Conservation (phyloP, 1,140 invertebrate species). For the Lordiphosa mommai region DNA sequence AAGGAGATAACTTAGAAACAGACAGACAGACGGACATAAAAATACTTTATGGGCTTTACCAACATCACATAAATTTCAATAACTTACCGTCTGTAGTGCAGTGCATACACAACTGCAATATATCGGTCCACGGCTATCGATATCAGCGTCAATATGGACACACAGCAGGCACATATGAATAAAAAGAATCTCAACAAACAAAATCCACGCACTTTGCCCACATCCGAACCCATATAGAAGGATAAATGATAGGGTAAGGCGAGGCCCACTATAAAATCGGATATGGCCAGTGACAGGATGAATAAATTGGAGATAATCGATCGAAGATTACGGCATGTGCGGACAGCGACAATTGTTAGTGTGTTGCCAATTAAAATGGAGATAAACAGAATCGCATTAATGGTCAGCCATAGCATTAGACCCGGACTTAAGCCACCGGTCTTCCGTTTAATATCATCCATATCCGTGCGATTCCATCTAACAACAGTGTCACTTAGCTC, state of each 20-base stretch:
- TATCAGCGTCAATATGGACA: constrained; percentile 90
- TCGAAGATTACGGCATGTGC: constrained; percentile 83
- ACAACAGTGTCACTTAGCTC: background rate
- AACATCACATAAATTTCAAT: background rate
- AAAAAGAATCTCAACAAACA: constrained; percentile 87
- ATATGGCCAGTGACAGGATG: constrained; percentile 86
- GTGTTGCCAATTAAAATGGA: constrained; percentile 86
- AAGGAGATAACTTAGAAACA: too few relatives aligned
- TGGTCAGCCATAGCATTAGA: constrained; percentile 81
- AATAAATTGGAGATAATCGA: constrained; percentile 83
- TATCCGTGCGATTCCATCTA: background rate
- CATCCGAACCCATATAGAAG: constrained; percentile 83
- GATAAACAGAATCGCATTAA: constrained; percentile 84
- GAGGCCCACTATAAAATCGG: constrained; percentile 87
- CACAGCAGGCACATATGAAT: constrained; percentile 86
- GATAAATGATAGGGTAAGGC: constrained; percentile 87
- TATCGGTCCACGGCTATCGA: constrained; percentile 92
- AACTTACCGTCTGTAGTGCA: constrained; percentile 84
- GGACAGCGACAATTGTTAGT: constrained; percentile 86
- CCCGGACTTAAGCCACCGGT: constrained; percentile 1
- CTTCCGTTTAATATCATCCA: background rate
- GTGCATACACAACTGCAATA: constrained; percentile 89
- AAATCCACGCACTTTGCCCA: constrained; percentile 82
- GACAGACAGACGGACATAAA: too few relatives aligned
- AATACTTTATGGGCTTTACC: too few relatives aligned